A percentile compares a stretch with the other conserved stretches of the same genome.
Evolutionary conservation across 2,113 vertebrate species (phyloP).

Genomic region (Pachyramphus minor): DNA sequence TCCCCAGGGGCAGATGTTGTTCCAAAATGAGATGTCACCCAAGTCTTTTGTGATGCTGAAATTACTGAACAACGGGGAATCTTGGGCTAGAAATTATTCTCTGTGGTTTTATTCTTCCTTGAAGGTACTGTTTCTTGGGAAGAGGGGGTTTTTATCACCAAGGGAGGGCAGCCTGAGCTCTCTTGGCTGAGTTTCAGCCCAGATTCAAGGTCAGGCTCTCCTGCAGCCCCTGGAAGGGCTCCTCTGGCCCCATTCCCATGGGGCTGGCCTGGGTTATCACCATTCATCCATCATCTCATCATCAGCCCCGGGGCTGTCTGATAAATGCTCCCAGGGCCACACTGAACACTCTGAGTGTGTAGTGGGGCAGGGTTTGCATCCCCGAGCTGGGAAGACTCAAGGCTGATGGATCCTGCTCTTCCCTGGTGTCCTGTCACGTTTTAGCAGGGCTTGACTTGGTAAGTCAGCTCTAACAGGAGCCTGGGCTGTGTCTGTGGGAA

Average conservation of each 20-base stretch:
- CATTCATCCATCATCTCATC: background rate
- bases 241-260: background rate
- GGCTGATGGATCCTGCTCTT: accelerated
- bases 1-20: background rate
- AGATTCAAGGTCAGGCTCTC: background rate
- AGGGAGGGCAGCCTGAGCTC: background rate
- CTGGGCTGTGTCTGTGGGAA: background rate
- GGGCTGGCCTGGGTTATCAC: background rate
- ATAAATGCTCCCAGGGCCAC: background rate
- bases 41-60: background rate
- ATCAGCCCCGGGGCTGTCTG: background rate
- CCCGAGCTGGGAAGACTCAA: background rate
- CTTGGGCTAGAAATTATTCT: background rate
- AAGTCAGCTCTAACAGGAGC: background rate
- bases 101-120: accelerated
- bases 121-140: background rate
- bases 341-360: accelerated
- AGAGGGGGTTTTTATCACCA: accelerated
- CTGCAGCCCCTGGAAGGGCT: background rate
- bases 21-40: background rate
- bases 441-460: background rate
- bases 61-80: background rate
- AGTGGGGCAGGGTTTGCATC: background rate
- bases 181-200: accelerated
- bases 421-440: background rate